Evolutionary conservation across 2,113 vertebrate genomes (phyloP).

Genomic region (Syngnathoides biaculeatus): DNA sequence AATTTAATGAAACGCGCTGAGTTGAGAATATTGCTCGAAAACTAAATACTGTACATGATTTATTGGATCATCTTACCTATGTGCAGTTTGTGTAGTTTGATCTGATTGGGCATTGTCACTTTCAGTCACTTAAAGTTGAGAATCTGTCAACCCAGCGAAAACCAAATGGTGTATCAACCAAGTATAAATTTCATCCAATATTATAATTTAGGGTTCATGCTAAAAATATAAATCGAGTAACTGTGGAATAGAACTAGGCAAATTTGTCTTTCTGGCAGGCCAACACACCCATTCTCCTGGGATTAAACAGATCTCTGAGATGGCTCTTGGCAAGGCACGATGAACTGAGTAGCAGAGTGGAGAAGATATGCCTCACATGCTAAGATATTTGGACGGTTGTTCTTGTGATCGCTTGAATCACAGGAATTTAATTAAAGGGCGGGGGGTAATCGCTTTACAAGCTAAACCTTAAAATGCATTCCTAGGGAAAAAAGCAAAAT

Average conservation of each 20-base stretch:
- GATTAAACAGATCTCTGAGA: conserved; percentile 63
- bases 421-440: background rate
- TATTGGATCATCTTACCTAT: no score
- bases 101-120: background rate
- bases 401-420: conserved; percentile 13
- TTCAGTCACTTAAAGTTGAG: background rate
- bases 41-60: no score
- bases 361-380: conserved; percentile 53
- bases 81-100: no score
- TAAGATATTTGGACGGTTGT: background rate
- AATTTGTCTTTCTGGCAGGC: conserved; percentile 58
- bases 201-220: background rate
- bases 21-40: no score
- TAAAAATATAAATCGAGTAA: background rate
- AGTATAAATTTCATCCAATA: background rate
- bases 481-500: background rate
- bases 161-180: background rate
- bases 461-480: background rate
- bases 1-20: no score
- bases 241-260: conserved; percentile 55
- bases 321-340: conserved; percentile 60
- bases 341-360: conserved; percentile 58
- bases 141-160: background rate
- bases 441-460: background rate
- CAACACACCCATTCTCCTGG: conserved; percentile 73